phyloP scores from a whole-genome alignment of 2,797 vertebrate species.

The Parambassis ranga region DNA sequence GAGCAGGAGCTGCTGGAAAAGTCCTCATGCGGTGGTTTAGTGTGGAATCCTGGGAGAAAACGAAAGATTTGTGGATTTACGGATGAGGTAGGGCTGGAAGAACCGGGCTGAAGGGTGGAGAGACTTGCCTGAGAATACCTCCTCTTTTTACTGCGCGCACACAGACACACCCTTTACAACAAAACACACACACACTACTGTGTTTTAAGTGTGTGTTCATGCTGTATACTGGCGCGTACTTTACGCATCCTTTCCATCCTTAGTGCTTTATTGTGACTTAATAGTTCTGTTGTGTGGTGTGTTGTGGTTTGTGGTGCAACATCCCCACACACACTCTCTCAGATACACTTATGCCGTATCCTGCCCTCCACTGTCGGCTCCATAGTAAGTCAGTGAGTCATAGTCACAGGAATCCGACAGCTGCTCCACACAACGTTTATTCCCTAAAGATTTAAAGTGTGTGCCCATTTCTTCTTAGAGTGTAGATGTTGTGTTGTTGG shows the following conservation, averaged over 20 bases:
- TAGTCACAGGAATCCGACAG: slow-evolving; percentile 43
- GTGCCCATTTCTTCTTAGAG: no score
- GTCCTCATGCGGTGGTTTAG: not conserved
- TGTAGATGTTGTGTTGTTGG: no score
- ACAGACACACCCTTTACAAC: slow-evolving; percentile 68
- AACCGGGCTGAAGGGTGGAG: slow-evolving; percentile 14
- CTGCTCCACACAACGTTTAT: slow-evolving; percentile 5
- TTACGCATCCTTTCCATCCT: no score
- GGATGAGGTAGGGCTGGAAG: slow-evolving; percentile 30
- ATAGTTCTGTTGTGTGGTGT: not conserved
- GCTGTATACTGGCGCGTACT: not conserved
- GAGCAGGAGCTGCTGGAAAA: not conserved
- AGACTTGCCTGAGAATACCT: slow-evolving; percentile 28
- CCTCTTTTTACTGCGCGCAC: slow-evolving; percentile 41
- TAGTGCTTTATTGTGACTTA: rapidly evolving
- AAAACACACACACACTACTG: not conserved
- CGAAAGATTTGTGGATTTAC: not conserved
- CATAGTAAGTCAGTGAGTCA: slow-evolving; percentile 46
- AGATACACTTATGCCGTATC: not conserved
- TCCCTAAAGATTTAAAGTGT: not conserved
- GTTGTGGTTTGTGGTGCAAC: not conserved
- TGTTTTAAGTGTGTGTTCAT: no score
- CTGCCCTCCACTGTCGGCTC: not conserved
- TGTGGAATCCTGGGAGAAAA: not conserved
- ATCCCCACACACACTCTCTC: not conserved